Base-by-base conservation (phyloP, 92 coral and sea anemone genomes). In the Palythoa grandis region DNA sequence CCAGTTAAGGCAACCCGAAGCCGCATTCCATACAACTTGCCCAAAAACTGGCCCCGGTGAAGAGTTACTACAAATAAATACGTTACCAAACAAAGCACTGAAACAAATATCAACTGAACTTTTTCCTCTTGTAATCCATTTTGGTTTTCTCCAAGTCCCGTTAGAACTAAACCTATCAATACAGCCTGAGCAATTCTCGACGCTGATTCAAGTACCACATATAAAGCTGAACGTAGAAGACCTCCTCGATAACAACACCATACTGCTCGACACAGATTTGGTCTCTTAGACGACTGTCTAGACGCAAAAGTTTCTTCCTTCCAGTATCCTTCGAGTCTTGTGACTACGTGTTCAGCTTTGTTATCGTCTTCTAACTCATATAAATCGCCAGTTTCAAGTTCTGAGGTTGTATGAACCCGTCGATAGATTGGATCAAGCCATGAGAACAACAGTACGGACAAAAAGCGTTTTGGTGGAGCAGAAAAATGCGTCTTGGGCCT, bases 171-270 rank as follows among this genome's bases (percentile, higher is more conserved):
- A 9, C 85, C 85, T 65, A 80, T 80, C 74, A 80, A 17, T 14
- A 80, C 72, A 15, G 85, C 85, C 65, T 80, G 85, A 80, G 85
- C 74, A 24, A 80, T 65, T 80, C 85, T 66, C 47, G 85, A 80
- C 1, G 85, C 61, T 7, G 85, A 80, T 52, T 80, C 85, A 25
- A 80, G 39, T 11, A 65, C 53, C 43, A 73, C 74, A 15, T 65
- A 80, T 16, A 80, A 66, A 23, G 85, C 85, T 6, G 85, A 80
- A 50, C 73, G 74, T 22, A 80, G 74, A 13, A 80, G 70, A 5
- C 72, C 72, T 66, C 23, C 23, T 12, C 85, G 74, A 67, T 80
- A 80, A 50, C 85, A 63, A 9, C 43, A 60, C 85, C 85, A 80
- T n/a, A 80, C 85, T 43, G 85, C 85, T 48, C 53, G 74, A 14